Evolutionary conservation across 1,140 invertebrate species (phyloP), one percentile per base, ranked within the genome.

Genomic region (Teleopsis dalmanni): DNA sequence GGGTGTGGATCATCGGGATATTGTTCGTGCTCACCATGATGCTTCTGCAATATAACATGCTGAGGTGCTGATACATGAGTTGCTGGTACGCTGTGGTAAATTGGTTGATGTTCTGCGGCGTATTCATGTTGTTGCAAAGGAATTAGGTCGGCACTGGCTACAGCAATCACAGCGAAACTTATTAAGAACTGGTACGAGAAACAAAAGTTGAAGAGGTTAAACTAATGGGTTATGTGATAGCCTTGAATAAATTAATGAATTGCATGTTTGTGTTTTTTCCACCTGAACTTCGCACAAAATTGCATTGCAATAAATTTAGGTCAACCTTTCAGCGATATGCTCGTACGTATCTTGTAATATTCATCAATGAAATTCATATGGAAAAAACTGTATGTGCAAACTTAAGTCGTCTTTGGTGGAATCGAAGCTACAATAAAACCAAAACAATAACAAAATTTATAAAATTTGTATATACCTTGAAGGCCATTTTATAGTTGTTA

Each of bases 1-100:
- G 74, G 75, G 61, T 76, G 63, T 8, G 74, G 73, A 58, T 76
- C 75, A 51, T 66, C 60, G 36, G 64, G 61, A 70, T 67, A 67
- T 16, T 65, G 41, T 45, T 68, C 60, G n/a, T 63, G 63, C 11
- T 37, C 60, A 1, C 37, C 38, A 6, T 53, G 51, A 8, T 35
- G 11, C 10, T 34, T 41, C 5, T 51, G 44, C 23, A 27, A 14
- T 6, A 48, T 14, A 34, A 48, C 18, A 16, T 26, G 27, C 11
- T 26, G 13, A 3, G 42, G 35, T 11, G 44, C 35, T 13, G 19
- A 11, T n/a, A n/a, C n/a, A 43, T 43, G 25, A 22, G 29, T 14
- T 16, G 35, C 53, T 33, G 63, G 62, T 4, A 56, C 51, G 19
- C 65, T 56, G 31, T 65, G 58, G 49, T 65, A 59, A 36, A 60